Conservation (phyloP, 2,888 invertebrate species). For the Leucania comma region DNA sequence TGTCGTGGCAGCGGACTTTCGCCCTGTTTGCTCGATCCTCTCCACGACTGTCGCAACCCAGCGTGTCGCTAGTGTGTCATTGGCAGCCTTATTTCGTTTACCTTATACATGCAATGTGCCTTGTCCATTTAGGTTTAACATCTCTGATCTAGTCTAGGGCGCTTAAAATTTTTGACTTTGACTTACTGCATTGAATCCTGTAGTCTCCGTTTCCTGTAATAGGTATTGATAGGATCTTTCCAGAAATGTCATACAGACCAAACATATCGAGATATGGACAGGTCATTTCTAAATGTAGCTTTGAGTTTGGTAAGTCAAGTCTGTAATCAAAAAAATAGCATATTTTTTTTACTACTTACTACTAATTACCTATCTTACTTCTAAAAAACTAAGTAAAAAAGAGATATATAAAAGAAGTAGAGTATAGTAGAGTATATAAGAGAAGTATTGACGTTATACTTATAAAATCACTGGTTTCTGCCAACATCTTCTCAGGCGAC, state of each 20-base stretch:
- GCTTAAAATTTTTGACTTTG: background rate
- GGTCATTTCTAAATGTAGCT: conserved; percentile 23
- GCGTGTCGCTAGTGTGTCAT: no score
- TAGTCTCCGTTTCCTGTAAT: conserved; percentile 52
- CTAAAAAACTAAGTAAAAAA: no score
- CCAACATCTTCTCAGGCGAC: no score
- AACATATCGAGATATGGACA: conserved; percentile 42
- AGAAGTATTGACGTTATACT: no score
- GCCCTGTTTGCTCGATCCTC: no score
- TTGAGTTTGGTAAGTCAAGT: conserved; percentile 19
- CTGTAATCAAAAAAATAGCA: conserved; percentile 37
- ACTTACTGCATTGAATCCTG: conserved; percentile 45
- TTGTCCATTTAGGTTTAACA: background rate
- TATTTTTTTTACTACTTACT: background rate
- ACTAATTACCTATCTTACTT: no score
- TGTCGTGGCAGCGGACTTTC: no score
- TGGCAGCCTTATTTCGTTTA: background rate
- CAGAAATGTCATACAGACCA: conserved; percentile 47
- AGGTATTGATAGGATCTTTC: conserved; percentile 43
- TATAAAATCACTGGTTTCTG: no score
- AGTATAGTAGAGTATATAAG: no score
- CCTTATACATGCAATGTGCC: background rate
- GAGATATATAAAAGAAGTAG: no score
- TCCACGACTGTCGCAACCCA: no score
- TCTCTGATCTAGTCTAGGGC: background rate